A percentile compares a stretch with the other conserved stretches of the same genome.
These are phyloP conservation scores for Aphaenogaster floridana DNA, from an alignment of 1,140 invertebrate genomes.

Conservation along the genomic window DNA sequence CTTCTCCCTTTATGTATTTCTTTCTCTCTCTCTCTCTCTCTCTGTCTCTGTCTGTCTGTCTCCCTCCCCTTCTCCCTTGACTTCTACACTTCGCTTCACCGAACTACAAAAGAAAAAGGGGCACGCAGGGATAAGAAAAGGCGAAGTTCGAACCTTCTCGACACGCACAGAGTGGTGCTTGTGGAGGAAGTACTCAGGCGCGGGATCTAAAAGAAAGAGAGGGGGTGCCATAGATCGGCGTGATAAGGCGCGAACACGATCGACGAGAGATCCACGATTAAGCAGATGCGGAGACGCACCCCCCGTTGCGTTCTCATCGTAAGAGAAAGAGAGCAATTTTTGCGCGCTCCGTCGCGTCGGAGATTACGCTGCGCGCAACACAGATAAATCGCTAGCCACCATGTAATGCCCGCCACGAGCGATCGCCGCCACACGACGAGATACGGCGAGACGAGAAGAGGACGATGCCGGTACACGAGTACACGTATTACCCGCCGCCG, in stretches of 20 bases:
- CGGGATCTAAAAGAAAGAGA: background rate
- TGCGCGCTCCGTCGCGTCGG: constrained; percentile 11
- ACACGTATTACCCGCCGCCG: constrained; percentile 10
- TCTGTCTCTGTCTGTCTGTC: background rate
- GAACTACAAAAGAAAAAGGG: constrained; percentile 20
- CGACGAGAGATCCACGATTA: constrained; percentile 61
- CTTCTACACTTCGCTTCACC: constrained; percentile 20
- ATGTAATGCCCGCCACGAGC: background rate
- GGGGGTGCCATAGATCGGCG: constrained; percentile 46
- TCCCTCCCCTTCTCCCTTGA: background rate
- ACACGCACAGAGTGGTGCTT: constrained; percentile 16
- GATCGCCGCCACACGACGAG: background rate
- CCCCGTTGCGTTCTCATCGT: background rate
- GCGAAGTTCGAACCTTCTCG: constrained; percentile 41
- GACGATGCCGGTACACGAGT: background rate
- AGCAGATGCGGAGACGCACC: constrained; percentile 35
- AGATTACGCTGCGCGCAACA: background rate
- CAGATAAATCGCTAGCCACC: constrained; percentile 5
- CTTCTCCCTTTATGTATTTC: background rate
- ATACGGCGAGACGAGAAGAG: constrained; percentile 15
- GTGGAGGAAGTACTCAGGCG: background rate
- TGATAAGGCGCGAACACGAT: constrained; percentile 62
- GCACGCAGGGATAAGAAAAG: background rate
- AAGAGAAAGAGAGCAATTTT: constrained; percentile 28
- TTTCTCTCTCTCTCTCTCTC: background rate